A percentile compares a stretch with the other conserved stretches of the same genome.
phyloP scores from a whole-genome alignment of 2,113 vertebrate genomes.

The Thymallus thymallus region DNA sequence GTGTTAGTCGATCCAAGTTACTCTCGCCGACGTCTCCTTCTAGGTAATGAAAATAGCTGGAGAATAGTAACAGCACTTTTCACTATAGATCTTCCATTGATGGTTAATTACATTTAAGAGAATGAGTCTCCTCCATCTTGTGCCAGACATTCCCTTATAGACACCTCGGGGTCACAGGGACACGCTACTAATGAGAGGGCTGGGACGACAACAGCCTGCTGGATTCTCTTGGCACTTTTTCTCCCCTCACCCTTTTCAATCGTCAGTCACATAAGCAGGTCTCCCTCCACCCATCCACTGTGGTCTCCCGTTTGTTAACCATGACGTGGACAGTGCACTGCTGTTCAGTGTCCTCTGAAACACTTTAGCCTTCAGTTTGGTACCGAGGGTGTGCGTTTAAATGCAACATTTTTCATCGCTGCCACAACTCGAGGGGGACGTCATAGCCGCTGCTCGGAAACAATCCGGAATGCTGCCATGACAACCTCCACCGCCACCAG shows the following conservation, averaged over 20 bases:
- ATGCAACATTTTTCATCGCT: too few species aligned
- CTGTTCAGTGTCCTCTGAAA: neutral
- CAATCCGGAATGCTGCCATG: slow-evolving; percentile 18
- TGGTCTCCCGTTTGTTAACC: too few species aligned
- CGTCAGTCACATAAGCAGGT: neutral
- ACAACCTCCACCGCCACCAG: slow-evolving; percentile 10
- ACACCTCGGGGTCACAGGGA: slow-evolving; percentile 44
- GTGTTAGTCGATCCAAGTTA: too few species aligned
- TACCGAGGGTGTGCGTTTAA: too few species aligned
- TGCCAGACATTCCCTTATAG: slow-evolving; percentile 21
- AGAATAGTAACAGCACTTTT: too few species aligned
- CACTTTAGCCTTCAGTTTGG: neutral
- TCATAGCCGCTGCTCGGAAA: too few species aligned
- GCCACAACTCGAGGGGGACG: too few species aligned
- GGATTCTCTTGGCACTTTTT: slow-evolving; percentile 31
- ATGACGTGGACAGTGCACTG: too few species aligned
- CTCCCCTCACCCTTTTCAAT: neutral
- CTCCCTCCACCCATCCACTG: neutral
- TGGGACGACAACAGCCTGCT: slow-evolving; percentile 22
- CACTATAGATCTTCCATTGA: too few species aligned
- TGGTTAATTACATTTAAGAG: slow-evolving; percentile 62
- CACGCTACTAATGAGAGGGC: slow-evolving; percentile 55
- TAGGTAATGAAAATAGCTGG: too few species aligned
- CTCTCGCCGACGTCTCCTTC: too few species aligned
- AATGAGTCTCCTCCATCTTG: slow-evolving; percentile 46